phyloP scores from a whole-genome alignment of 2,113 vertebrate genomes.

The Pleuronectes platessa region DNA sequence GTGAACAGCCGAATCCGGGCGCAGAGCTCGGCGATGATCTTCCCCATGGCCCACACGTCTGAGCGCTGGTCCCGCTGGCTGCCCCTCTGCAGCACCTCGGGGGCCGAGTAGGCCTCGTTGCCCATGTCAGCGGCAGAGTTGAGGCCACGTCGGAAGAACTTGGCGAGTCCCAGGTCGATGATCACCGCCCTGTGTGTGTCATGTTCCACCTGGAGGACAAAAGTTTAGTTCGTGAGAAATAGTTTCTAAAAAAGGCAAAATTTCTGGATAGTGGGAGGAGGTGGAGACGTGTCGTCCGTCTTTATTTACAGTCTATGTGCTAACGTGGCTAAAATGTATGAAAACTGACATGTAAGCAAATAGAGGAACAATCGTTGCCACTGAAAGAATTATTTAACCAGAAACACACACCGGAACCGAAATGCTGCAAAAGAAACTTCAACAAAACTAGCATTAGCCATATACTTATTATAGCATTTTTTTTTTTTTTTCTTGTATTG shows the following conservation, averaged over 20 bases:
- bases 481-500: too few species aligned
- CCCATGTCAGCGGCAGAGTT: slow-evolving; percentile 77
- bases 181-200: slow-evolving; percentile 79
- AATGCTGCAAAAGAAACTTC: too few species aligned
- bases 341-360: too few species aligned
- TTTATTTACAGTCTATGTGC: too few species aligned
- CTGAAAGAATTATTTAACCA: too few species aligned
- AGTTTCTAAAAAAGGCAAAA: neutral
- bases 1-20: slow-evolving; percentile 74
- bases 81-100: slow-evolving; percentile 67
- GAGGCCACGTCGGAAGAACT: slow-evolving; percentile 74
- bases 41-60: slow-evolving; percentile 84
- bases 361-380: too few species aligned
- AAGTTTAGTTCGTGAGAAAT: neutral
- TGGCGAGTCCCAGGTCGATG: slow-evolving; percentile 82
- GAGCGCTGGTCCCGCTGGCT: slow-evolving; percentile 73
- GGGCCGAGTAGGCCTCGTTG: slow-evolving; percentile 81
- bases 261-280: too few species aligned
- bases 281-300: too few species aligned
- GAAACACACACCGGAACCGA: too few species aligned
- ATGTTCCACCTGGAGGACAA: slow-evolving; percentile 77
- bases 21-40: slow-evolving; percentile 80
- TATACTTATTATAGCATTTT: too few species aligned
- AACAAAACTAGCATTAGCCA: too few species aligned
- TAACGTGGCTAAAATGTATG: too few species aligned